phyloP scores from a whole-genome alignment of 2,888 invertebrate genomes.

The Apotomis betuletana region DNA sequence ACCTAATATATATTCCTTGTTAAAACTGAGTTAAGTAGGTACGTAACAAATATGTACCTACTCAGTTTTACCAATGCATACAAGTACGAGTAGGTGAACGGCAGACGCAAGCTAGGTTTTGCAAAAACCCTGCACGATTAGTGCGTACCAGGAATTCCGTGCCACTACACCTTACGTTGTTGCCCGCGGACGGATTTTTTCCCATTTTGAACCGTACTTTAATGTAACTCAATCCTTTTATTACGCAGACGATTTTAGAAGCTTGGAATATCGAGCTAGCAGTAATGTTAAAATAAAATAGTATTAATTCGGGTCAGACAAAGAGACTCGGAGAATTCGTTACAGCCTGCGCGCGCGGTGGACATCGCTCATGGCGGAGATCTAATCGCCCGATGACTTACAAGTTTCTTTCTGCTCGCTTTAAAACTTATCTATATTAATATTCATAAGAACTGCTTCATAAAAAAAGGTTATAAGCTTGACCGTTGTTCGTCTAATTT shows the following conservation, averaged over 20 bases:
- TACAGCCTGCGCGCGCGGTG: slow-evolving; percentile 25
- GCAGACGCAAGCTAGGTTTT: background rate
- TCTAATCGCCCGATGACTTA: slow-evolving; percentile 38
- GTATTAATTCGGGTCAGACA: background rate
- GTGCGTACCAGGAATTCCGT: background rate
- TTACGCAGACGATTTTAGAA: background rate
- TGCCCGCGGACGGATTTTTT: background rate
- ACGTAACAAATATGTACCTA: too few species aligned
- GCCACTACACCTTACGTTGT: slow-evolving; percentile 8
- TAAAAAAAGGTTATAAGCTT: slow-evolving; percentile 29
- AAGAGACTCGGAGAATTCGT: slow-evolving; percentile 5
- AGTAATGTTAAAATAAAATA: background rate
- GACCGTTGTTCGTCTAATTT: slow-evolving; percentile 26
- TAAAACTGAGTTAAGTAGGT: too few species aligned
- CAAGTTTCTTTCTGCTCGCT: slow-evolving; percentile 29
- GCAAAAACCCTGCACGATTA: background rate
- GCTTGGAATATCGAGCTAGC: background rate
- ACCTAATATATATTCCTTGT: too few species aligned
- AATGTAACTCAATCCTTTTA: background rate
- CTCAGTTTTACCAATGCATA: background rate
- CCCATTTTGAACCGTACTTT: background rate
- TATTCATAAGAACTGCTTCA: slow-evolving; percentile 34
- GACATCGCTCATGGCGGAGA: slow-evolving; percentile 38
- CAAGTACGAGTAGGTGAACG: background rate
- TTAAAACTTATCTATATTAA: slow-evolving; percentile 37